phyloP scores from a whole-genome alignment of 2,888 invertebrate genomes.

The Epinotia demarniana region DNA sequence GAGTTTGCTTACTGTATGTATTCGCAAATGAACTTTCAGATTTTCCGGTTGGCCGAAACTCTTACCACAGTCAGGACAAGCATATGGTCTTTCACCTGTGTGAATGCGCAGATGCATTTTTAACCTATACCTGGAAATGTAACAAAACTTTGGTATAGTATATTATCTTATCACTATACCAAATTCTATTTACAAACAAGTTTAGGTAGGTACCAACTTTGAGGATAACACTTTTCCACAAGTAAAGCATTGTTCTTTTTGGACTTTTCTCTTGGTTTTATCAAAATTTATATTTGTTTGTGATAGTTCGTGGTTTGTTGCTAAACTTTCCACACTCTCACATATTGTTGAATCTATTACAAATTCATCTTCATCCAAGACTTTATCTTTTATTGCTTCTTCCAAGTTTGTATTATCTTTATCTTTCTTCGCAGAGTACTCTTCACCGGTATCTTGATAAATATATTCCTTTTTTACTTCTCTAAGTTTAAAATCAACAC shows the following conservation, averaged over 20 bases:
- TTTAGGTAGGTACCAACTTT: constrained; percentile 58
- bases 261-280: constrained; percentile 51
- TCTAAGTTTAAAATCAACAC: constrained; percentile 64
- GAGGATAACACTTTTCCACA: constrained; percentile 83
- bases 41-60: constrained; percentile 75
- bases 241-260: constrained; percentile 74
- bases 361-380: constrained; percentile 13
- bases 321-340: constrained; percentile 46
- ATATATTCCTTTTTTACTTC: constrained; percentile 37
- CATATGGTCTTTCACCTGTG: constrained; percentile 69
- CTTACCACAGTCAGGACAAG: constrained; percentile 73
- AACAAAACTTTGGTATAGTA: too few relatives aligned
- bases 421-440: constrained; percentile 1
- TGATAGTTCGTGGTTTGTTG: constrained; percentile 36
- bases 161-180: not conserved
- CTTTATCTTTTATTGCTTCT: constrained; percentile 41
- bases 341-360: constrained; percentile 35
- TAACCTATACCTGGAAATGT: constrained; percentile 70
- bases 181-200: not conserved
- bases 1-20: constrained; percentile 70
- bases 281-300: constrained; percentile 29
- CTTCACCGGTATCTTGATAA: constrained; percentile 5
- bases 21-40: constrained; percentile 75
- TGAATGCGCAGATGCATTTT: constrained; percentile 78
- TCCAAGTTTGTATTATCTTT: constrained; percentile 5